Percentiles rank a stretch among this genome's conserved stretches.
These are phyloP conservation scores for Peromyscus californicus DNA, from an alignment of 2,113 vertebrate species.

Conservation along the genomic window DNA sequence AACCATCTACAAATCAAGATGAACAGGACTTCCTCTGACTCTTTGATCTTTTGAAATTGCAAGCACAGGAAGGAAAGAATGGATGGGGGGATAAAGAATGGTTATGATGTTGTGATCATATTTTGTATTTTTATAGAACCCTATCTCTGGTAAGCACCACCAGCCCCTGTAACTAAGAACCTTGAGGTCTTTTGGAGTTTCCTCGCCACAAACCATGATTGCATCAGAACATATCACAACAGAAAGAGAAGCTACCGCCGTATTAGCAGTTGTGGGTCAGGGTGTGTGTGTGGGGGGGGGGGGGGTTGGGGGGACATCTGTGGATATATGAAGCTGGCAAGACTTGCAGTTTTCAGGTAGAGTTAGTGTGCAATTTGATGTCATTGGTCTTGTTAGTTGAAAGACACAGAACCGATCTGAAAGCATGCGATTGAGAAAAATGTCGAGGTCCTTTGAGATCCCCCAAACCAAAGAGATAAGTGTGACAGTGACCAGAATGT, in stretches of 20 bases:
- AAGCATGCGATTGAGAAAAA: not conserved
- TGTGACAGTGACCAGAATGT: not conserved
- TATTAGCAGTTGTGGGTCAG: not conserved
- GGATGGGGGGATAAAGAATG: constrained; percentile 68
- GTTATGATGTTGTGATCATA: constrained; percentile 6
- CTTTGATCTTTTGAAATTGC: constrained; percentile 81
- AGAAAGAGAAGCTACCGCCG: not conserved
- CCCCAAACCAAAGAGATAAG: not conserved
- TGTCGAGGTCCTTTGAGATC: not conserved
- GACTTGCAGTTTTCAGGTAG: not conserved
- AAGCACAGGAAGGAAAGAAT: constrained; percentile 79
- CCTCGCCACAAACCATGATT: not conserved
- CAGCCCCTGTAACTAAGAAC: not conserved
- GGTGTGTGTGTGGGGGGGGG: rapidly evolving
- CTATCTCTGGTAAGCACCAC: constrained; percentile 22
- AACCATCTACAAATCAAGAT: constrained; percentile 72
- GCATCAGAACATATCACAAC: not conserved
- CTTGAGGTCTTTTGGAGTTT: not conserved
- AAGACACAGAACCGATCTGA: not conserved
- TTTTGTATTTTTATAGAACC: constrained; percentile 25
- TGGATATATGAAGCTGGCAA: not conserved
- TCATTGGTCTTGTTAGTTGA: not conserved
- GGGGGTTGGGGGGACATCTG: rapidly evolving
- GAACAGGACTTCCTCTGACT: constrained; percentile 72
- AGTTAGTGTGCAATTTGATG: not conserved